Evolutionary conservation across 2,113 vertebrate species (phyloP), one percentile per base, ranked within the genome.

Genomic region (Corythoichthys haematopterus): DNA sequence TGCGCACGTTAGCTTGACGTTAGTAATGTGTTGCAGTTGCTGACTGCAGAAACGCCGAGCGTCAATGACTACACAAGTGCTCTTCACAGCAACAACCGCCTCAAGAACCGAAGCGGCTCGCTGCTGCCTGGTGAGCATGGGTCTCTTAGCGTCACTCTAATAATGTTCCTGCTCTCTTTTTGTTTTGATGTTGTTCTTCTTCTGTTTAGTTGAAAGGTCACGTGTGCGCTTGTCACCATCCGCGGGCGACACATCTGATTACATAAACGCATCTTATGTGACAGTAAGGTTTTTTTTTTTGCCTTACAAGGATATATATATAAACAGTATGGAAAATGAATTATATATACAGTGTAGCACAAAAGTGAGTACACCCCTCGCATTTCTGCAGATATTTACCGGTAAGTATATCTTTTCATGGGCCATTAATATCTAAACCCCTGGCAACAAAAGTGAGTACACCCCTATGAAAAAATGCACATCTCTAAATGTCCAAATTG

Each of bases 241-340:
- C 2, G 88, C 85, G 3, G 93, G 90, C 57, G 95, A 96, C 79
- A 87, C 92, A 1, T 91, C 94, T 2, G 95, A 97, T 82, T 97
- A 96, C 85, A 96, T 98, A 60, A 97, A 98, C 67, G 96, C 96
- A 16, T 97, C 96, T 6, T 96, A 94, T 62, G 82, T 96, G 56
- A 84, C 94, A 85, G 96, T 97, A 89, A 93, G 93, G 71, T 68
- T 13, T 28, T 28, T 28, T 28, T 28, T 28, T 28, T 28, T 28
- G 20, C 20, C 20, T 28, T 0, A 28, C 20, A 28, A 28, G 20
- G 20, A 28, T 28, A 28, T 28, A 28, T 28, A 28, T 28, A 28
- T 28, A 28, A 28, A 28, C 20, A 28, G 20, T 28, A 28, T 28
- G 20, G 20, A 28, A 28, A 28, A 28, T 28, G 1, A 28, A 28